These are phyloP conservation scores for Microcebus ravelobensis DNA, from an alignment of 2,113 vertebrate species.

Conservation along the genomic window DNA sequence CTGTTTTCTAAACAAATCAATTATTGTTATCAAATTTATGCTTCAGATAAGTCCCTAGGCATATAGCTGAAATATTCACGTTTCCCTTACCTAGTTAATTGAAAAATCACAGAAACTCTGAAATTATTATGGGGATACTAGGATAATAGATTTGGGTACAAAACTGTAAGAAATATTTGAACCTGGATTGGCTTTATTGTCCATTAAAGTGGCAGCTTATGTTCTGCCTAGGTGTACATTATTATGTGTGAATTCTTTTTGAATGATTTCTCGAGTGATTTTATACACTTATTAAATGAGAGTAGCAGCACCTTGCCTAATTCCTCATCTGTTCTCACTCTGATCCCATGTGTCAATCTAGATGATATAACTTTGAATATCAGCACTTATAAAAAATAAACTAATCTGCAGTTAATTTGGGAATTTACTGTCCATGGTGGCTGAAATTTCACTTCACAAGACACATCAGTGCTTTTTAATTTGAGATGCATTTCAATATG, in stretches of 20 bases:
- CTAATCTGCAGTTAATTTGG: conserved; percentile 64
- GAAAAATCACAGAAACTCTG: neutral
- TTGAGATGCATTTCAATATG: conserved; percentile 25
- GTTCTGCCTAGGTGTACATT: neutral
- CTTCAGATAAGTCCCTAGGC: neutral
- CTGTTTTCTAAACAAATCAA: neutral
- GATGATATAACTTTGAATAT: conserved; percentile 59
- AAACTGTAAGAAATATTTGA: neutral
- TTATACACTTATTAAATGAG: conserved; percentile 59
- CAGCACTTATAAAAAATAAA: conserved; percentile 29
- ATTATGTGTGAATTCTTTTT: conserved; percentile 22
- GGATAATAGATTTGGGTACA: neutral
- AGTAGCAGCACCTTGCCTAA: conserved; percentile 13
- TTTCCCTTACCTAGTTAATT: neutral
- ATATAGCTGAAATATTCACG: neutral
- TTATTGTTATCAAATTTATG: conserved; percentile 6
- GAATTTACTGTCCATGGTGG: neutral
- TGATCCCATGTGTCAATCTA: conserved; percentile 42
- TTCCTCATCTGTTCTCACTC: conserved; percentile 55
- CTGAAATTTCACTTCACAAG: conserved; percentile 52
- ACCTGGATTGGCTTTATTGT: neutral
- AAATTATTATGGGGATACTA: neutral
- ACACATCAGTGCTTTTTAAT: conserved; percentile 56
- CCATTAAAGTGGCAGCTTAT: neutral
- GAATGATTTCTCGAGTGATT: conserved; percentile 49